These are phyloP conservation scores for Gulo gulo DNA, from an alignment of 2,113 vertebrate genomes.

Conservation along the genomic window DNA sequence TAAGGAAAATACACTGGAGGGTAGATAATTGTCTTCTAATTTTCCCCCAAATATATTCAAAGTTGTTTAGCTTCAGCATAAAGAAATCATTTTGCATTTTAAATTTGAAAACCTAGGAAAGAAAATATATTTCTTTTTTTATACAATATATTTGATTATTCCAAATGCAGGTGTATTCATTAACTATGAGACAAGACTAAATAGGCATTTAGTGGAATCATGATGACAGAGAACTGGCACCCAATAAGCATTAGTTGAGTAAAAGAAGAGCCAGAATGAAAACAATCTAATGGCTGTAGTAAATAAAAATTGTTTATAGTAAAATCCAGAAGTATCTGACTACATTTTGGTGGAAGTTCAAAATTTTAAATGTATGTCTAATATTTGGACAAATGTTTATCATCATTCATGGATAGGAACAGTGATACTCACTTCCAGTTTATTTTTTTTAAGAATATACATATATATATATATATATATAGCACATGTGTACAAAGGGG, in stretches of 20 bases:
- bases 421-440: background rate
- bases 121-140: background rate
- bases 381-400: background rate
- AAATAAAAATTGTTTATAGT: background rate
- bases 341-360: background rate
- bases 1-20: background rate
- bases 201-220: background rate
- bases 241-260: background rate
- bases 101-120: background rate
- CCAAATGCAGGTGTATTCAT: background rate
- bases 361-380: background rate
- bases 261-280: background rate
- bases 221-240: background rate
- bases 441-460: background rate
- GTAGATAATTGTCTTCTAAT: background rate
- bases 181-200: background rate
- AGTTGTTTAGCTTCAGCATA: background rate
- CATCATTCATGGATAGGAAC: background rate
- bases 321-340: background rate
- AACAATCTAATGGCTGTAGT: background rate
- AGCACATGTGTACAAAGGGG: fast-evolving
- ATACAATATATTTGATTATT: background rate
- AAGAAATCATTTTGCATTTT: background rate
- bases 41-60: background rate
- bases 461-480: background rate